These are phyloP conservation scores for Scytalopus superciliaris DNA, from an alignment of 2,113 vertebrate genomes.

Conservation along the genomic window DNA sequence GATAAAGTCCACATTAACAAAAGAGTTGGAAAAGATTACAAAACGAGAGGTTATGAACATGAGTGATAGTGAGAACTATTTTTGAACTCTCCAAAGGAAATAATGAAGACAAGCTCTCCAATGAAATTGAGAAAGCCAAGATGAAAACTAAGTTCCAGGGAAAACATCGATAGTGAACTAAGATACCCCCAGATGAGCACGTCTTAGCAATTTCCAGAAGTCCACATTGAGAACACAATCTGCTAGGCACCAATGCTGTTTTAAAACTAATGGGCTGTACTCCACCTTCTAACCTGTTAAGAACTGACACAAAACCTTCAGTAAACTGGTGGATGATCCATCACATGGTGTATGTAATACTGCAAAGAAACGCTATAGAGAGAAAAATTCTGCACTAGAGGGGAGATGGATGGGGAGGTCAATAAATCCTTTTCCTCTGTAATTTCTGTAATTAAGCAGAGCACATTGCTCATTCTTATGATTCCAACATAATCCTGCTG, in stretches of 20 bases:
- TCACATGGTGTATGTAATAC: not conserved
- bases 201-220: not conserved
- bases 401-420: not conserved
- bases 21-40: not conserved
- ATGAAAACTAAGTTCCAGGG: not conserved
- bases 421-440: conserved; percentile 4
- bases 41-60: not conserved
- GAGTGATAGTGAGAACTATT: not conserved
- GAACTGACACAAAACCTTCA: not conserved
- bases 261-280: not conserved
- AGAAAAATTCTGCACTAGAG: not conserved
- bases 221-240: not conserved
- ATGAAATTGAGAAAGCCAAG: not conserved
- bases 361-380: not conserved
- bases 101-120: not conserved
- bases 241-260: not conserved
- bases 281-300: not conserved
- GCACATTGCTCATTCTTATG: not conserved
- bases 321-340: not conserved
- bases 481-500: conserved; percentile 43
- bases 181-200: not conserved
- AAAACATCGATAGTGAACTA: not conserved
- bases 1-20: not conserved
- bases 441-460: conserved; percentile 46
- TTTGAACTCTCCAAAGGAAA: not conserved